Evolutionary conservation across 2,113 vertebrate genomes (phyloP).

Genomic region (Laticauda laticaudata): DNA sequence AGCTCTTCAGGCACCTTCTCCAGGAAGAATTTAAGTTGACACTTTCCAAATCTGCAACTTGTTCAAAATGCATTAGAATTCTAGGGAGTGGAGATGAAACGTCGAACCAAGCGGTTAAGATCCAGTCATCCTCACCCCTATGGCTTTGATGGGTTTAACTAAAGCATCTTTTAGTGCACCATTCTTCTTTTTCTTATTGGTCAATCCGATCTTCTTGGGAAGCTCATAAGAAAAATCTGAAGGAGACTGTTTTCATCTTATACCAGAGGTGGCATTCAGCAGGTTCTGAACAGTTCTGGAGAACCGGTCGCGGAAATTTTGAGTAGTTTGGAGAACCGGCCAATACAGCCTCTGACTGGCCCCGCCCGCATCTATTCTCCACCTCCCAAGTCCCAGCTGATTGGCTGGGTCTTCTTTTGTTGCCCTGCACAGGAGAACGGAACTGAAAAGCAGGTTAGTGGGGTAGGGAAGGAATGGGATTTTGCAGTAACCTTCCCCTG

Average conservation of each 20-base stretch:
- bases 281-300: too few species aligned
- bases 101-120: neutral
- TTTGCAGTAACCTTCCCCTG: too few species aligned
- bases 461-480: too few species aligned
- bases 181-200: neutral
- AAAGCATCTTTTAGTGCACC: neutral
- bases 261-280: too few species aligned
- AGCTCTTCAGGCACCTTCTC: neutral
- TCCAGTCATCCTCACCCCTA: neutral
- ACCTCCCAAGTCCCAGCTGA: too few species aligned
- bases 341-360: too few species aligned
- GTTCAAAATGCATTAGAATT: neutral
- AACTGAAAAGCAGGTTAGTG: too few species aligned
- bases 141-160: neutral
- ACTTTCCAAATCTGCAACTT: constrained; percentile 1
- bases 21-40: constrained; percentile 5
- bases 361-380: too few species aligned
- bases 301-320: too few species aligned
- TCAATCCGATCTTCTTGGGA: neutral
- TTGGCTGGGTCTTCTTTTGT: too few species aligned
- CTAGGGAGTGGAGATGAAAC: neutral
- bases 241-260: neutral
- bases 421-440: too few species aligned
- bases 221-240: neutral
- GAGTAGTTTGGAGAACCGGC: too few species aligned